Conservation (phyloP, 2,797 vertebrate genomes). For the Paramormyrops hopkinsi region DNA sequence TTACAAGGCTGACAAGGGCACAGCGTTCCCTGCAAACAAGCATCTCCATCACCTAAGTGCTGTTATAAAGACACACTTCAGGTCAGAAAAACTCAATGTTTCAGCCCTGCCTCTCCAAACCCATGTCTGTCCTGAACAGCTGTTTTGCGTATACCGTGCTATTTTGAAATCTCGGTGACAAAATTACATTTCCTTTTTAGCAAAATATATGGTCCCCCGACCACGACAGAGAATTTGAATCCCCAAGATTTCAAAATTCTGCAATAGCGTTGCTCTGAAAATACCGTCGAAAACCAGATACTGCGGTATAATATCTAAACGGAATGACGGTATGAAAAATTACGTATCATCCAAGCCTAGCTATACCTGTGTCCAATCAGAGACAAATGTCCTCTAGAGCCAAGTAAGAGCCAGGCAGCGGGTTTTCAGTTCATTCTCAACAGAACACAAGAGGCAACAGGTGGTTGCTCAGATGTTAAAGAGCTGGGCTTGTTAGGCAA, state of each 20-base stretch:
- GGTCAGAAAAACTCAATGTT: neutral
- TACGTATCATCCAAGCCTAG: neutral
- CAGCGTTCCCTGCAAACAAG: neutral
- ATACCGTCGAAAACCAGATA: neutral
- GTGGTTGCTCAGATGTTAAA: neutral
- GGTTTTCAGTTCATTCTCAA: neutral
- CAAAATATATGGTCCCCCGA: neutral
- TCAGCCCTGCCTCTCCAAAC: neutral
- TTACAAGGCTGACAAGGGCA: neutral
- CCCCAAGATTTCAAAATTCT: neutral
- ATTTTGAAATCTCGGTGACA: neutral
- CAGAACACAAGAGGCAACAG: neutral
- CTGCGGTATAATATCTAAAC: neutral
- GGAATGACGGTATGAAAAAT: neutral
- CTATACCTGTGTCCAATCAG: neutral
- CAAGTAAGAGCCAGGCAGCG: neutral
- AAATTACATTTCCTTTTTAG: neutral
- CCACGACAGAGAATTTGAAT: neutral
- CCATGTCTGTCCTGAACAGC: neutral
- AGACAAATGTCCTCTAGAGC: neutral
- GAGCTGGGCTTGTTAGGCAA: neutral
- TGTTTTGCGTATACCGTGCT: neutral
- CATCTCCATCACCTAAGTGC: neutral
- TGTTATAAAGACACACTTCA: neutral
- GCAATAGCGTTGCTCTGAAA: neutral